Evolutionary conservation across 2,113 vertebrate genomes (phyloP).

Genomic region (Phylloscopus trochilus): DNA sequence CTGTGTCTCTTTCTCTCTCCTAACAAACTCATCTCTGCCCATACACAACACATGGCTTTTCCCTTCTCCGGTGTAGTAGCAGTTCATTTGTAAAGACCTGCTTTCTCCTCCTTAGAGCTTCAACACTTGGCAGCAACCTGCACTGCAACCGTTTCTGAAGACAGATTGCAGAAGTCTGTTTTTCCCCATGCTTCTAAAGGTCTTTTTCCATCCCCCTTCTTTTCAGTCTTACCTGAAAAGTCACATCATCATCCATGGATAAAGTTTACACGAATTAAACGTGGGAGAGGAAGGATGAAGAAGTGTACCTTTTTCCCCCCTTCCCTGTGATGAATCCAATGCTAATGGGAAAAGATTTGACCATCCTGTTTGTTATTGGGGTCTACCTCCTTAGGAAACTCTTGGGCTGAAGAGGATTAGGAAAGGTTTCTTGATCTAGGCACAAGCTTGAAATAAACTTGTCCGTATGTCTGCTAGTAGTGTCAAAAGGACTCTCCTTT

Average conservation of each 20-base stretch:
- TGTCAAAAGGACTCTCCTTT: not conserved
- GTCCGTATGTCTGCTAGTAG: not conserved
- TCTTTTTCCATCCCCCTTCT: not conserved
- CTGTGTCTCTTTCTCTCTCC: not conserved
- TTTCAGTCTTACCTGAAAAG: not conserved
- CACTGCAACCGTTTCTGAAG: not conserved
- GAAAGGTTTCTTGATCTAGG: not conserved
- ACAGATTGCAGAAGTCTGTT: not conserved
- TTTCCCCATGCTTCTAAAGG: not conserved
- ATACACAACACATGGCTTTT: not conserved
- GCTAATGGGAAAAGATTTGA: not conserved
- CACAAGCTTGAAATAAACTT: not conserved
- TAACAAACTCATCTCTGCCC: not conserved
- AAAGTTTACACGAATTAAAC: not conserved
- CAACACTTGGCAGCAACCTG: not conserved
- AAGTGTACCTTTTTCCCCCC: not conserved
- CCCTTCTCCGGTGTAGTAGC: not conserved
- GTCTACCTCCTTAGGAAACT: not conserved
- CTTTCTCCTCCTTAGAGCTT: not conserved
- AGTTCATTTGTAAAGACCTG: not conserved
- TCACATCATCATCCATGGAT: not conserved
- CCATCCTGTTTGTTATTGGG: not conserved
- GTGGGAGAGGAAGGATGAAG: not conserved
- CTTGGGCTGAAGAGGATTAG: not conserved
- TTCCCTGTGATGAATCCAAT: not conserved